phyloP scores from a whole-genome alignment of 2,888 invertebrate genomes.

The Xylota segnis region DNA sequence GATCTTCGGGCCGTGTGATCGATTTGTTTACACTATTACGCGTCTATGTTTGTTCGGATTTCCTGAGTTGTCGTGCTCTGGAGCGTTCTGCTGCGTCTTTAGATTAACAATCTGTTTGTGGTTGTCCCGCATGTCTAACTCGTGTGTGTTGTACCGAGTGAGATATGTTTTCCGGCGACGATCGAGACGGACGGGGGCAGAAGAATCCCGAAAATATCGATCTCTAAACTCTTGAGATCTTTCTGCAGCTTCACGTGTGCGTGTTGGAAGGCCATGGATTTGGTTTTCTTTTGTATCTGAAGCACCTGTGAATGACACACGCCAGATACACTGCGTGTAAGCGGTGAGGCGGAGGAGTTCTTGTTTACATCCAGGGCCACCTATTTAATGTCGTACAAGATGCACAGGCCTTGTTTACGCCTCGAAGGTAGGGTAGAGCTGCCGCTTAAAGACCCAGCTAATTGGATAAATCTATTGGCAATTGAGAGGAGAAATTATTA shows the following conservation, averaged over 20 bases:
- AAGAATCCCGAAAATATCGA: conserved; percentile 50
- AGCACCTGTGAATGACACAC: conserved; percentile 77
- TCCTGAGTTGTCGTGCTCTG: conserved; percentile 64
- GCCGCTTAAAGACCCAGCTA: conserved; percentile 61
- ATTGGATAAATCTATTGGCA: conserved; percentile 70
- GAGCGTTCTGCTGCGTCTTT: conserved; percentile 35
- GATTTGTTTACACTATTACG: conserved; percentile 70
- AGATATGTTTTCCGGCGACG: conserved; percentile 69
- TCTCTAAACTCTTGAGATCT: conserved; percentile 62
- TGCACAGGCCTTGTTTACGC: conserved; percentile 58
- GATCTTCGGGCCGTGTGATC: conserved; percentile 42
- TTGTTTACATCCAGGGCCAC: conserved; percentile 59
- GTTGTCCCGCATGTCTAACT: conserved; percentile 68
- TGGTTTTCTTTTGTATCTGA: conserved; percentile 59
- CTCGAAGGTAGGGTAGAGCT: conserved; percentile 31
- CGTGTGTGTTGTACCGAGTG: conserved; percentile 46
- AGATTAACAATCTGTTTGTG: conserved; percentile 70
- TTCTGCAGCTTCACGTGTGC: conserved; percentile 52
- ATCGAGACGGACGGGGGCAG: neutral
- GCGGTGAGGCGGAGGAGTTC: conserved; percentile 23
- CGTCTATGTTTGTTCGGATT: conserved; percentile 75
- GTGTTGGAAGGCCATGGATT: conserved; percentile 46
- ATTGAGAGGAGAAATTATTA: conserved; percentile 61
- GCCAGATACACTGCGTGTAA: conserved; percentile 62
- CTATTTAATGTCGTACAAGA: conserved; percentile 67